Base-by-base conservation (phyloP, 2,113 vertebrate genomes). In the Dissostichus mawsoni region DNA sequence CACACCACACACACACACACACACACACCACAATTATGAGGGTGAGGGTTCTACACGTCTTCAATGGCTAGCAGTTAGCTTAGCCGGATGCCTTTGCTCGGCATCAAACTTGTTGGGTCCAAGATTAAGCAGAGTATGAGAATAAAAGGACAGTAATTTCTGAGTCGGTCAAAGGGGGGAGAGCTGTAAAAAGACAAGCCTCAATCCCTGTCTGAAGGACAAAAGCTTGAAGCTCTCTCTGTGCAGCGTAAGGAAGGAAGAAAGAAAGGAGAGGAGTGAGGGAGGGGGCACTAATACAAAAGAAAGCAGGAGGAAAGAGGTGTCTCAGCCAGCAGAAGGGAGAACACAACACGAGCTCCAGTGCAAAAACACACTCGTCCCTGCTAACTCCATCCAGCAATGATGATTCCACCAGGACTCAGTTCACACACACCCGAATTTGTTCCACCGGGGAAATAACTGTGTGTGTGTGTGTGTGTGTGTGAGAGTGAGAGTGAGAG, bases 281-380 rank as follows among this genome's bases (percentile, higher is more conserved):
- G 90, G 90, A 92, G 93, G 87, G 94, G 80, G 86, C 71, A 11
- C 83, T 45, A 36, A 93, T 94, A 96, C 95, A 96, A 96, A 96
- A 95, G 96, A 93, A 81, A 74, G 74, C 74, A 11, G 82, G 71
- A 41, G 74, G 63, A 75, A 16, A 55, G 41, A 69, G n/a, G 20
- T 55, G 16, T 47, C 63, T 68, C 57, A 56, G 70, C 47, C 20
- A 59, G 56, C 23, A 48, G 48, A 76, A 89, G 55, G 80, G 36
- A 74, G 74, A 62, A 52, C 57, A 63, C 25, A 62, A 89, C 76
- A 88, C 53, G 76, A 91, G 84, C 57, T 88, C 81, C 74, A 81
- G 74, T 74, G 59, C 50, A 84, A 78, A 78, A 61, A 69, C 14
- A 68, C 45, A 61, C 52, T 76, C 65, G 63, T 68, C 50, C 62